Conservation (phyloP, 1,140 invertebrate genomes). For the Teleogryllus occipitalis region DNA sequence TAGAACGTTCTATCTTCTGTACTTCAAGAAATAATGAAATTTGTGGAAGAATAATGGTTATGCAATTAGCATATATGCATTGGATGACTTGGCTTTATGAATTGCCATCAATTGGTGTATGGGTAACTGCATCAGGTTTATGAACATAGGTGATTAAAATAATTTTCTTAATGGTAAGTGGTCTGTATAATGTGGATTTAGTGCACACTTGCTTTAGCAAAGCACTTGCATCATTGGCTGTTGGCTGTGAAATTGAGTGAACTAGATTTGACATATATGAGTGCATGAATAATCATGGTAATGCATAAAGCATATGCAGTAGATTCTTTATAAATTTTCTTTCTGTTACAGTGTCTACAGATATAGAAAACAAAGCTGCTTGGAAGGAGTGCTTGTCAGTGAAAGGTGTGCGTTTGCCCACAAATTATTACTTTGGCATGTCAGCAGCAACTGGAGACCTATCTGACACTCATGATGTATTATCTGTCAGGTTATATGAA, state of each 20-base stretch:
- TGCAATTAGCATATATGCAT: no score
- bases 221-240: background rate
- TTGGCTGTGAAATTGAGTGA: background rate
- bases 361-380: constrained; percentile 81
- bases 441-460: constrained; percentile 95
- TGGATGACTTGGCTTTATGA: no score
- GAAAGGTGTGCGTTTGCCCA: constrained; percentile 82
- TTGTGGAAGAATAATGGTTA: no score
- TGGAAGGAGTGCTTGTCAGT: constrained; percentile 94
- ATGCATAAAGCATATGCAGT: background rate
- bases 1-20: no score
- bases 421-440: constrained; percentile 90
- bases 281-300: background rate
- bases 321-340: background rate
- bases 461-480: constrained; percentile 93
- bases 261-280: background rate
- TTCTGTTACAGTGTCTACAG: constrained; percentile 65
- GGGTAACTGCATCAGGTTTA: no score
- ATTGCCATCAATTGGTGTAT: no score
- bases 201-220: background rate
- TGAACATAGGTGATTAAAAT: no score
- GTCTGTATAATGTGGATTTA: background rate
- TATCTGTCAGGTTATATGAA: constrained; percentile 85
- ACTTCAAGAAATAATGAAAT: no score
- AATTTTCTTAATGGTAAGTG: background rate